A percentile compares a stretch with the other conserved stretches of the same genome.
Conservation (phyloP, 2,888 invertebrate genomes). For the Oscheius sp. region DNA sequence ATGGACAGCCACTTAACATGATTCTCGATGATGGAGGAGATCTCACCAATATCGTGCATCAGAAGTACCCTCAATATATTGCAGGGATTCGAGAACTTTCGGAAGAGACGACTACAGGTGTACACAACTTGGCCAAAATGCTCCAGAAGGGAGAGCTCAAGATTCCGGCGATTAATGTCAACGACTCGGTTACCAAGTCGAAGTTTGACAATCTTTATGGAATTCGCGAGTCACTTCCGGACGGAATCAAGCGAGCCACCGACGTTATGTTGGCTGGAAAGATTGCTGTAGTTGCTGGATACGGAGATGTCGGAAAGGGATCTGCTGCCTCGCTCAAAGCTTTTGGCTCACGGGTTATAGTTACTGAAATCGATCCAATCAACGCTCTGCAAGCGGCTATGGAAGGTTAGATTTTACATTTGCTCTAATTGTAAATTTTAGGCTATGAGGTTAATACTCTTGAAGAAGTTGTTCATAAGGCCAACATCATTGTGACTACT, state of each 20-base stretch:
- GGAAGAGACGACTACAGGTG: slow-evolving; percentile 99
- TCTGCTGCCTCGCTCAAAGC: slow-evolving; percentile 92
- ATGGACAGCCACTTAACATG: slow-evolving; percentile 90
- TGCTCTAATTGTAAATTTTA: too few relatives aligned
- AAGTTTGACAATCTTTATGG: slow-evolving; percentile 99
- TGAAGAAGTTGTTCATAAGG: slow-evolving; percentile 89
- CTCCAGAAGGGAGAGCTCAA: slow-evolving; percentile 85
- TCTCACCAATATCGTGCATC: slow-evolving; percentile 91
- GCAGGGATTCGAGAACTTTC: slow-evolving; percentile 83
- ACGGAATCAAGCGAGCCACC: slow-evolving; percentile 97
- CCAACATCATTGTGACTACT: slow-evolving; percentile 94
- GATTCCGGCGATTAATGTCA: slow-evolving; percentile 65
- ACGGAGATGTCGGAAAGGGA: slow-evolving; percentile 99
- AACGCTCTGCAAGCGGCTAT: slow-evolving; percentile 94
- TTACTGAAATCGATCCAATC: slow-evolving; percentile 98
- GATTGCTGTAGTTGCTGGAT: slow-evolving; percentile 83
- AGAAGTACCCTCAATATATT: slow-evolving; percentile 79
- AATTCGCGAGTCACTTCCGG: slow-evolving; percentile 94
- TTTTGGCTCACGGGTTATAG: slow-evolving; percentile 92
- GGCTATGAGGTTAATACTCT: slow-evolving; percentile 84
- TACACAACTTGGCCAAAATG: slow-evolving; percentile 97
- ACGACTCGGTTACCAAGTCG: slow-evolving; percentile 88
- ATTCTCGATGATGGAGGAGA: slow-evolving; percentile 99
- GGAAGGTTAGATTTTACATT: slow-evolving; percentile 81
- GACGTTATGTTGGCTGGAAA: slow-evolving; percentile 91